These are phyloP conservation scores for Onychorhynchus coronatus DNA, from an alignment of 2,113 vertebrate genomes.

Conservation along the genomic window DNA sequence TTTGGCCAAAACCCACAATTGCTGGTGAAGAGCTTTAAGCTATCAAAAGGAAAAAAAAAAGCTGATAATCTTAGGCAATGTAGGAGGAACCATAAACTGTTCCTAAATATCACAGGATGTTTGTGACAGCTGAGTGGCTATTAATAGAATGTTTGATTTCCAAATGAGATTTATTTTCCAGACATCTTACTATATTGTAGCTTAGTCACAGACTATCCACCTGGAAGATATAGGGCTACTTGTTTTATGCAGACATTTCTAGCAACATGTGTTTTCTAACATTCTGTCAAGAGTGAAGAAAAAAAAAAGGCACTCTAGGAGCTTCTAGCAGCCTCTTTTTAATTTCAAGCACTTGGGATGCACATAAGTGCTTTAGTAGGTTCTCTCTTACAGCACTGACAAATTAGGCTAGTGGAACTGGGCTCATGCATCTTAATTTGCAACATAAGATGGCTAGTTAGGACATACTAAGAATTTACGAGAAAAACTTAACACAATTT, in stretches of 20 bases:
- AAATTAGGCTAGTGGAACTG: background rate
- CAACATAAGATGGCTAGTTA: background rate
- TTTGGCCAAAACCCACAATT: conserved; percentile 79
- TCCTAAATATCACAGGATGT: background rate
- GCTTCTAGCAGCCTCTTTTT: background rate
- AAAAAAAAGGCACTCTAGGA: background rate
- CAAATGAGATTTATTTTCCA: background rate
- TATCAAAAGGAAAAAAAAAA: conserved; percentile 37
- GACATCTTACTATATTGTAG: background rate
- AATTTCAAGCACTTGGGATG: background rate
- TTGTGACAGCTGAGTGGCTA: background rate
- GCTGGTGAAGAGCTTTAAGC: conserved; percentile 83
- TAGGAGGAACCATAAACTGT: background rate
- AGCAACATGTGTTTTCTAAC: background rate
- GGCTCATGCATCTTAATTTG: background rate
- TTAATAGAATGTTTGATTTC: background rate
- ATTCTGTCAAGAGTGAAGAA: background rate
- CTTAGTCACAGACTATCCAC: background rate
- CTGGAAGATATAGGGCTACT: background rate
- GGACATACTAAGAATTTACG: background rate
- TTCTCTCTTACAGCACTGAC: background rate
- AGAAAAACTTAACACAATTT: background rate
- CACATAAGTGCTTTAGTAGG: background rate
- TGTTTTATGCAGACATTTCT: background rate
- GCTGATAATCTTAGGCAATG: background rate